Base-by-base conservation (phyloP, 1,140 invertebrate species). In the Drosophila oshimai region DNA sequence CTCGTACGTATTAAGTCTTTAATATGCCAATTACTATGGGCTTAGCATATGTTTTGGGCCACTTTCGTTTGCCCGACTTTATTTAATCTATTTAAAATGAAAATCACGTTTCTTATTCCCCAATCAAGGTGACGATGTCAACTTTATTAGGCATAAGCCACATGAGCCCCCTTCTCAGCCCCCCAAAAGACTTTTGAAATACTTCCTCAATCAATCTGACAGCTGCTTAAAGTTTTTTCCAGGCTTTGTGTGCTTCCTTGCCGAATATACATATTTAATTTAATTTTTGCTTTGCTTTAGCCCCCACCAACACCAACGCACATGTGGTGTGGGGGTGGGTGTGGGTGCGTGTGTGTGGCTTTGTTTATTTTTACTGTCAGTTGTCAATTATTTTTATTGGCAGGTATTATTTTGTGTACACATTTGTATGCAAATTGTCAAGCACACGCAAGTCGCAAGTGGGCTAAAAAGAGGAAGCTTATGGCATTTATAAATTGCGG, bases 371-470 rank as follows among this genome's bases (percentile, higher is more conserved):
- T 75, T 73, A 76, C 75, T 86, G 80, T 86, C 80, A 86, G 75
- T 80, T 84, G 80, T 84, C 80, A 86, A 84, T 86, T 84, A 84
- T 84, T 84, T 84, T 84, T 84, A 84, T 84, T 84, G 80, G 80
- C 80, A 84, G 80, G 80, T 86, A 84, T 86, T 84, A 84, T 84
- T 86, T 79, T 86, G 75, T 80, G 75, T 80, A 78, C 80, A 73
- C 65, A 73, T 80, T 73, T 86, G 60, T 80, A 84, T 84, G 80
- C 75, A 84, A 84, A 84, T 84, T 84, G 81, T 75, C 71, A 79
- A 47, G 77, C 79, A 58, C 64, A 84, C 79, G 74, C 50, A 12
- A 61, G 26, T 44, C 51, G 57, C 53, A 33, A 13, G 47, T 29
- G 46, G 58, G 41, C 39, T 6, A 22, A 28, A 55, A 29, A 17